Conservation (phyloP, 2,888 invertebrate species). For the Eupsilia transversa region DNA sequence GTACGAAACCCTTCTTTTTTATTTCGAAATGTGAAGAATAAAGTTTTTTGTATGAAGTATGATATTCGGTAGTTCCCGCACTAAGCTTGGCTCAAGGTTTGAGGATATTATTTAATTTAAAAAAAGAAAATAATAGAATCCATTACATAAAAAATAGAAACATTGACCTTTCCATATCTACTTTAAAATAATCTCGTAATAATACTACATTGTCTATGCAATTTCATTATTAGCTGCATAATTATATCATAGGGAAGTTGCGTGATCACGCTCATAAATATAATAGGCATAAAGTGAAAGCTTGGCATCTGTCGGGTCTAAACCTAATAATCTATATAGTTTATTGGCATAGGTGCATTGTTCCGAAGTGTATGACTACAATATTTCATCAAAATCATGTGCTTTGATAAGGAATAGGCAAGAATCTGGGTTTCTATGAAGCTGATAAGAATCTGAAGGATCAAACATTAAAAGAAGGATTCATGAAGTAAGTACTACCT, state of each 20-base stretch:
- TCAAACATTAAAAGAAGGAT: conserved; percentile 17
- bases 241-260: conserved; percentile 32
- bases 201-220: background rate
- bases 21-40: background rate
- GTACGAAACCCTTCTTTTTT: background rate
- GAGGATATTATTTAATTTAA: background rate
- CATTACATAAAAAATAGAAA: background rate
- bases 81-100: background rate
- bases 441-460: conserved; percentile 3
- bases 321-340: conserved; percentile 37
- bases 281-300: conserved; percentile 49
- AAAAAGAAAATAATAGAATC: background rate
- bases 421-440: conserved; percentile 11
- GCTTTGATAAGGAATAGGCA: conserved; percentile 14
- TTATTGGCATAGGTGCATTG: conserved; percentile 46
- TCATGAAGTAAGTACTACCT: background rate
- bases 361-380: conserved; percentile 13
- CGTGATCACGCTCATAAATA: conserved; percentile 40
- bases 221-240: conserved; percentile 3
- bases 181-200: background rate
- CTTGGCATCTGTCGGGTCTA: conserved; percentile 34
- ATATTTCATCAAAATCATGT: conserved; percentile 36
- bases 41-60: background rate
- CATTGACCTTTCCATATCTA: background rate
- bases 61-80: background rate